Evolutionary conservation across 1,140 invertebrate genomes (phyloP).

Genomic region (Listronotus oregonensis): DNA sequence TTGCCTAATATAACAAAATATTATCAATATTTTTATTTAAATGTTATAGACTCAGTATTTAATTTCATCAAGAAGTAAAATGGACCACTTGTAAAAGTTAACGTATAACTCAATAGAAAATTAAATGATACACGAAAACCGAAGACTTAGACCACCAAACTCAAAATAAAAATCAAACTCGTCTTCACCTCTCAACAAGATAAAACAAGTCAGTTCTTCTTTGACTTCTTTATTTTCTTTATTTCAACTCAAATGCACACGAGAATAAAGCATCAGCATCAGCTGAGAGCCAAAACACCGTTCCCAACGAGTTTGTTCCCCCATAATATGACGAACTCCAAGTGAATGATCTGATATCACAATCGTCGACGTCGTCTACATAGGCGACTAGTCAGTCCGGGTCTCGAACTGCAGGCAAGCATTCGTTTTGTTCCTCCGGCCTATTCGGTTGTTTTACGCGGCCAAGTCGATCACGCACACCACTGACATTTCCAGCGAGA

Average conservation of each 20-base stretch:
- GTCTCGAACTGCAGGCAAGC: slow-evolving; percentile 1
- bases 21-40: too few relatives aligned
- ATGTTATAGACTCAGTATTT: too few relatives aligned
- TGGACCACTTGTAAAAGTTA: too few relatives aligned
- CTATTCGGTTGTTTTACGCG: not conserved
- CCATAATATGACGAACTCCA: slow-evolving; percentile 14
- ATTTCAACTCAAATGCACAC: not conserved
- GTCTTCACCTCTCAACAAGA: too few relatives aligned
- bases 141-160: too few relatives aligned
- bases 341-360: slow-evolving; percentile 21
- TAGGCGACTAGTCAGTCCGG: slow-evolving; percentile 15
- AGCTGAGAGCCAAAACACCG: slow-evolving; percentile 19
- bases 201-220: too few relatives aligned
- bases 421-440: slow-evolving; percentile 3
- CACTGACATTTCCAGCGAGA: slow-evolving; percentile 15
- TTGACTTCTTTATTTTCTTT: too few relatives aligned
- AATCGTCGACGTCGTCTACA: slow-evolving; percentile 15
- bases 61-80: too few relatives aligned
- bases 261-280: slow-evolving; percentile 13
- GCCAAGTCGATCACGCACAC: slow-evolving; percentile 9
- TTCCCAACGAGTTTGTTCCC: slow-evolving; percentile 18
- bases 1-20: too few relatives aligned
- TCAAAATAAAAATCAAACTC: too few relatives aligned
- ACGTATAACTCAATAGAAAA: too few relatives aligned
- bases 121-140: too few relatives aligned